A percentile compares a stretch with the other conserved stretches of the same genome.
These are phyloP conservation scores for Ochropacha duplaris DNA, from an alignment of 2,888 invertebrate species.

Conservation along the genomic window DNA sequence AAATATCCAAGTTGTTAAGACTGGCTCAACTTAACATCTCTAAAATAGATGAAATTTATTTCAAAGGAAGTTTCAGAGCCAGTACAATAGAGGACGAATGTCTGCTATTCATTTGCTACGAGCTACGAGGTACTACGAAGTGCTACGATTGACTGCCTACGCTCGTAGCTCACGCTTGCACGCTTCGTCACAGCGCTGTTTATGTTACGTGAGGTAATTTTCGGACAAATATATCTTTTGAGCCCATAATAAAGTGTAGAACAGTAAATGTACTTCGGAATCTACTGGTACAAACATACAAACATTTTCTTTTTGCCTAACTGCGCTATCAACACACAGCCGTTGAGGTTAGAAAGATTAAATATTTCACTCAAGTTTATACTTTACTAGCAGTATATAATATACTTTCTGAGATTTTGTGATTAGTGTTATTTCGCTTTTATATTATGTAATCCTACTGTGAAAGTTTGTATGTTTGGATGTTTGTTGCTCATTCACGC, in stretches of 20 bases:
- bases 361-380: too few relatives aligned
- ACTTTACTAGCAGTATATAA: too few relatives aligned
- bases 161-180: neutral
- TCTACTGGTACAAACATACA: too few relatives aligned
- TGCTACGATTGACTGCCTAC: slow-evolving; percentile 5
- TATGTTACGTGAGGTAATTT: neutral
- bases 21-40: neutral
- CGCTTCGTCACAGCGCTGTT: neutral
- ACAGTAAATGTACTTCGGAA: neutral
- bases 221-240: neutral
- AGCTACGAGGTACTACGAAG: slow-evolving; percentile 6
- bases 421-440: too few relatives aligned
- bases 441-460: too few relatives aligned
- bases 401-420: too few relatives aligned
- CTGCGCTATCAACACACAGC: too few relatives aligned
- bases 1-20: too few relatives aligned
- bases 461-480: too few relatives aligned
- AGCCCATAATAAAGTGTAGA: neutral
- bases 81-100: neutral
- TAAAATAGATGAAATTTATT: neutral
- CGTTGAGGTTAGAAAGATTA: too few relatives aligned
- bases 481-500: too few relatives aligned
- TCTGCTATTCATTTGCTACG: slow-evolving; percentile 1
- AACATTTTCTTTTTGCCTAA: too few relatives aligned
- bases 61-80: neutral